phyloP scores from a whole-genome alignment of 2,113 vertebrate genomes.

The Oryzias woworae region DNA sequence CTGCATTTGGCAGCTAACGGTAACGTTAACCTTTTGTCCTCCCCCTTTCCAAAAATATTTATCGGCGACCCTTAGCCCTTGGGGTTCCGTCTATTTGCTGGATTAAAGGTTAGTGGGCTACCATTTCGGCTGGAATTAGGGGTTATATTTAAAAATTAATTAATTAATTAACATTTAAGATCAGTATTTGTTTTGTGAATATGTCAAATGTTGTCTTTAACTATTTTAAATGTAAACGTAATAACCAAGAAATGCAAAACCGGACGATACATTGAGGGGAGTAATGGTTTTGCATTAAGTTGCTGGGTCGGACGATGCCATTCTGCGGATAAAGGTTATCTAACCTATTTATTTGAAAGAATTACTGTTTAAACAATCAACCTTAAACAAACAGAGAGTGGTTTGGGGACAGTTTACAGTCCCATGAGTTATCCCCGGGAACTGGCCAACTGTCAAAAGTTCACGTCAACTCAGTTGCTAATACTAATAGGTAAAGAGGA shows the following conservation, averaged over 20 bases:
- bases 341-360: constrained; percentile 8
- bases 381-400: not conserved
- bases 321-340: constrained; percentile 25
- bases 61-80: constrained; percentile 61
- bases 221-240: no score
- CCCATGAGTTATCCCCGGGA: not conserved
- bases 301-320: constrained; percentile 20
- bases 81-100: constrained; percentile 67
- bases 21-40: constrained; percentile 39
- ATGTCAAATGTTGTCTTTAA: no score
- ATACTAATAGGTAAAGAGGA: constrained; percentile 26
- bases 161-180: not conserved
- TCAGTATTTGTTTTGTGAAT: no score
- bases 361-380: not conserved
- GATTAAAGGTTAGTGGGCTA: constrained; percentile 43
- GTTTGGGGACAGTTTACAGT: no score
- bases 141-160: not conserved
- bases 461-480: not conserved
- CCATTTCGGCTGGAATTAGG: constrained; percentile 9
- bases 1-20: constrained; percentile 43
- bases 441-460: not conserved
- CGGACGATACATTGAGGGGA: not conserved
- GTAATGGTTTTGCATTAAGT: constrained; percentile 13
- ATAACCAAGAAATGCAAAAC: no score
- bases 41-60: constrained; percentile 41